Evolutionary conservation across 2,113 vertebrate genomes (phyloP), one percentile per base, ranked within the genome.

Genomic region (Willisornis vidua): DNA sequence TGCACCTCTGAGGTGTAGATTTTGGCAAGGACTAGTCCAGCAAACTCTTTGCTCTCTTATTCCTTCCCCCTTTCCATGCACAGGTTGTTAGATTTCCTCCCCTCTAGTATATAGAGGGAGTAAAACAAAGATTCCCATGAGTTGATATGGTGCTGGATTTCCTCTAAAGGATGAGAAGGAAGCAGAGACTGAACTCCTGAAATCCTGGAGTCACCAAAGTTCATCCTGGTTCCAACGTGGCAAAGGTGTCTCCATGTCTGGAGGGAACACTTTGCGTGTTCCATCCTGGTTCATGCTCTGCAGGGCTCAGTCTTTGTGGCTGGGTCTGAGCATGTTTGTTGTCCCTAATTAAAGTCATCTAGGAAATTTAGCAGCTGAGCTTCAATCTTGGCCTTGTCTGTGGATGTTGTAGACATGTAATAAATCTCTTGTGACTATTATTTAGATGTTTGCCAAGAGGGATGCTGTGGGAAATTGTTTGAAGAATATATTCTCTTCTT

Each of bases 281-380:
- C 10, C 12, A 1, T 20, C 49, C 39, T n/a, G 57, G 57, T 37
- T 14, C 39, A 1, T 19, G n/a, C 82, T 91, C 59, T 39, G 58
- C 20, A 3, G 0, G 14, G 35, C 31, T 81, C 0, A 0, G 14
- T 12, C 68, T 75, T 43, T 73, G 54, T 31, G 70, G 67, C 58
- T 41, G 52, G 52, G 93, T 31, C 94, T 73, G 54, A 58, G 37
- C 8, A 17, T 41, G 58, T 48, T 75, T 48, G 22, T 57, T 88
- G 37, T 23, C 70, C 65, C 57, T 81, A 39, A 82, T 87, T 82
- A 78, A 78, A 89, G 43, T 52, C 37, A 85, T 91, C 37, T 65
- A 82, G 81, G 85, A 93, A 95, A 66, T 29, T 16, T 37, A 55
- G 23, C 66, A 65, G 33, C n/a, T 68, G 28, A 55, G 10, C 16